These are phyloP conservation scores for Heliopora coerulea DNA, from an alignment of 92 coral and sea anemone species.

Conservation along the genomic window DNA sequence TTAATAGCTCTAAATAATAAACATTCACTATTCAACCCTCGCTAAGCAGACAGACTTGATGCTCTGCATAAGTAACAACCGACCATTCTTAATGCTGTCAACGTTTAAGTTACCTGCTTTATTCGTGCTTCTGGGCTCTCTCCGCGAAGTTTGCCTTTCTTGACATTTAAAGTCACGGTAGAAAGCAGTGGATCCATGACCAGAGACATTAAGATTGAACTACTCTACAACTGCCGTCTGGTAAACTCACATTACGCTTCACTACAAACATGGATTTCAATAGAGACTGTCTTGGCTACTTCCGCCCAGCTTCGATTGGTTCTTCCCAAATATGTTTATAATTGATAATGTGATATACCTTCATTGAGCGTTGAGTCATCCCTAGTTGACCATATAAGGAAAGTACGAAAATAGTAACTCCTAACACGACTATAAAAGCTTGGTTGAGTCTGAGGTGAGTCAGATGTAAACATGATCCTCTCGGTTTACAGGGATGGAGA, in stretches of 20 bases:
- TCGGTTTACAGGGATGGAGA: not conserved
- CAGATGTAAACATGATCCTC: conserved; percentile 37
- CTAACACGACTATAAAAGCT: conserved; percentile 62
- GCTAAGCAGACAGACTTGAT: not conserved
- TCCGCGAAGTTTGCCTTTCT: conserved; percentile 79
- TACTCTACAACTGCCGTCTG: conserved; percentile 16
- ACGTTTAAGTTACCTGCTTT: conserved; percentile 70
- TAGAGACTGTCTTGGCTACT: conserved; percentile 38
- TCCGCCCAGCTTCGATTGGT: conserved; percentile 73
- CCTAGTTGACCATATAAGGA: conserved; percentile 82
- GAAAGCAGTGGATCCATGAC: conserved; percentile 97
- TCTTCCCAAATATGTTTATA: conserved; percentile 64
- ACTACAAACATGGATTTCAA: conserved; percentile 47
- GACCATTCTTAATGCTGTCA: not conserved
- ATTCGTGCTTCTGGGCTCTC: conserved; percentile 94
- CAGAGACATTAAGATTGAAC: conserved; percentile 53
- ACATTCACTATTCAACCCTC: not conserved
- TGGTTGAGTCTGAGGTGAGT: conserved; percentile 23
- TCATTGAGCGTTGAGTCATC: conserved; percentile 59
- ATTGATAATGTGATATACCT: conserved; percentile 67
- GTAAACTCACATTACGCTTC: conserved; percentile 46
- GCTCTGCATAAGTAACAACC: too few relatives aligned
- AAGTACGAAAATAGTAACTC: conserved; percentile 85
- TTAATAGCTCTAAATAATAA: not conserved
- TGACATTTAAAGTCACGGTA: conserved; percentile 86